Percentiles rank a stretch among this genome's conserved stretches.
Conservation (phyloP, 2,797 vertebrate genomes). For the Rhinoraja longicauda region DNA sequence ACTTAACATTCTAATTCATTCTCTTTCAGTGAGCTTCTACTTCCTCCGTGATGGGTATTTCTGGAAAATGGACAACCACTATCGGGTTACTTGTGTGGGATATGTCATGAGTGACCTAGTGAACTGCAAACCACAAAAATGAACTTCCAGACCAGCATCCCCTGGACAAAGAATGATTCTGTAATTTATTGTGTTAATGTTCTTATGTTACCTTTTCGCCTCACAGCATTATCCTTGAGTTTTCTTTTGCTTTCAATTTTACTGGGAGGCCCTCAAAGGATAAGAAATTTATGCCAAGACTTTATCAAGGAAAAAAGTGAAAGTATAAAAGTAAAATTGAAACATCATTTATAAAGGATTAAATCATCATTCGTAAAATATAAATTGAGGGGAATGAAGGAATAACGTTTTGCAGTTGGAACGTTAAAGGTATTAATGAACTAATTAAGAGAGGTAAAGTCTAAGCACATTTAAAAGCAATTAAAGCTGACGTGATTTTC, state of each 20-base stretch:
- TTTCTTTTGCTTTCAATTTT: neutral
- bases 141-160: neutral
- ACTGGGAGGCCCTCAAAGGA: neutral
- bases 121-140: slow-evolving; percentile 54
- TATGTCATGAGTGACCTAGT: slow-evolving; percentile 80
- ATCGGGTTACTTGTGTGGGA: slow-evolving; percentile 78
- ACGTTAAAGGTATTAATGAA: no score
- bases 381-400: no score
- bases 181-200: slow-evolving; percentile 22
- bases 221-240: neutral
- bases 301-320: neutral
- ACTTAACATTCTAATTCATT: neutral
- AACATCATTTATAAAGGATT: neutral
- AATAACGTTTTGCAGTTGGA: no score
- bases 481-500: no score
- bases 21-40: slow-evolving; percentile 67
- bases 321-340: neutral
- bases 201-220: neutral
- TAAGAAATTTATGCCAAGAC: neutral
- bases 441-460: no score
- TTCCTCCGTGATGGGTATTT: slow-evolving; percentile 79
- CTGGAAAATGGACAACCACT: slow-evolving; percentile 75
- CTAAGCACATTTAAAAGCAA: no score
- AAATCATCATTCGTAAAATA: neutral
- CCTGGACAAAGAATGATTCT: neutral